Percentiles rank a stretch among this genome's conserved stretches.
phyloP scores from a whole-genome alignment of 2,113 vertebrate genomes.

The Tichodroma muraria region DNA sequence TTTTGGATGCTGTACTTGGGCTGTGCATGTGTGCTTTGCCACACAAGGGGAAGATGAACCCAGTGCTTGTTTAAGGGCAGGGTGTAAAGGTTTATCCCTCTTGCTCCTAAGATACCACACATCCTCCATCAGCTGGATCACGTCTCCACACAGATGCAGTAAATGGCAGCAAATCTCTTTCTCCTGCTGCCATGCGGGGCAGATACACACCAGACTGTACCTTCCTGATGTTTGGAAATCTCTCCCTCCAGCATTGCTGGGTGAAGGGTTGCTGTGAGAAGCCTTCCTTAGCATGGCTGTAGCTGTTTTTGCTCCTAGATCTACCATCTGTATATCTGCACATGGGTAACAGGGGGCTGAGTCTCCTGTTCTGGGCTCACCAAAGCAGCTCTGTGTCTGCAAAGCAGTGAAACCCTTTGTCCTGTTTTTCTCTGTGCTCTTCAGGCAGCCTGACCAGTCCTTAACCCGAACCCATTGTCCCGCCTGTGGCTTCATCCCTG shows the following conservation, averaged over 20 bases:
- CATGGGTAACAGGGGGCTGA: neutral
- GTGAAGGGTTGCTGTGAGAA: neutral
- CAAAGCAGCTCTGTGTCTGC: neutral
- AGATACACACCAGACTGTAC: neutral
- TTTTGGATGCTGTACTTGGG: neutral
- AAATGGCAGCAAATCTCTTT: neutral
- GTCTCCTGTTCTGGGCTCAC: neutral
- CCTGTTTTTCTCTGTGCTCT: neutral
- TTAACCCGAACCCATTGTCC: neutral
- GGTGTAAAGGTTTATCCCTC: neutral
- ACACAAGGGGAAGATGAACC: neutral
- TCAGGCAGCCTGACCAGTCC: neutral
- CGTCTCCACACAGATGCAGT: neutral
- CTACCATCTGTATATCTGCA: neutral
- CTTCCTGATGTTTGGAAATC: neutral
- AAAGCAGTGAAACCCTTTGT: neutral
- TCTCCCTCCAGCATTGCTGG: neutral
- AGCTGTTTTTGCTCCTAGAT: neutral
- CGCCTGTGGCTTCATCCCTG: neutral
- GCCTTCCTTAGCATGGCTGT: neutral
- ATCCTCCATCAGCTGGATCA: neutral
- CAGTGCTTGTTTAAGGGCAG: neutral
- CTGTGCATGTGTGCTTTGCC: rapidly evolving
- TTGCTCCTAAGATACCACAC: neutral
- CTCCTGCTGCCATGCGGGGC: neutral